Base-by-base conservation (phyloP, 2,113 vertebrate species). In the Toxotes chatareus region DNA sequence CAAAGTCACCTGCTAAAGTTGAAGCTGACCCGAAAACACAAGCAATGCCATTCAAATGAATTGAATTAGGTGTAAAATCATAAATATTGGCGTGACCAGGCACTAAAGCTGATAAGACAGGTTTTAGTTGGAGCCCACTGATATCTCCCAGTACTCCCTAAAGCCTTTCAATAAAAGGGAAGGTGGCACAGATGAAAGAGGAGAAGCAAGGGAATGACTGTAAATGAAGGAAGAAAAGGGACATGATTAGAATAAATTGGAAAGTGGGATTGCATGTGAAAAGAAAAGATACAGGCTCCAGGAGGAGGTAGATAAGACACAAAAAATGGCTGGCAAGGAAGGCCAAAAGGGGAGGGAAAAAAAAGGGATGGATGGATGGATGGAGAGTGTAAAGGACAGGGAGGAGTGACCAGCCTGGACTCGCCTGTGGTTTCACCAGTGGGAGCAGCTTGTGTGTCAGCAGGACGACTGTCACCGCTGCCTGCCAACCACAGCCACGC, bases 361-460 rank as follows among this genome's bases (percentile, higher is more conserved):
- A 34, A 46, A 17, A 49, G 16, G n/a, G 36, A 27, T 14, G 34
- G 59, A 42, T 51, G 44, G 63, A 79, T 63, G 21, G 77, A 70
- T 60, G 40, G 82, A 80, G 32, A 36, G 78, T 64, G 59, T 57
- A 63, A 77, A 65, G 68, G 46, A 82, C 62, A n/a, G 47, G 56
- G 59, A 76, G 51, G 36, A 60, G 65, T 71, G 89, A 77, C 87
- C 79, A 38, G 86, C 75, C 65, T 79, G 87, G 86, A 75, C 86
- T 63, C 34, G 61, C 75, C 83, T 68, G 68, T 49, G 38, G 82
- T 69, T 82, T 57, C 81, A 85, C 61, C 91, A 90, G 93, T 44
- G 60, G 84, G 90, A 91, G 88, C 93, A 93, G 93, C 93, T 93
- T 92, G 93, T 83, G 83, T 74, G 88, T 80, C 93, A 92, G 93